Conservation (phyloP, 2,113 vertebrate species). For the Cranoglanis bouderius region DNA sequence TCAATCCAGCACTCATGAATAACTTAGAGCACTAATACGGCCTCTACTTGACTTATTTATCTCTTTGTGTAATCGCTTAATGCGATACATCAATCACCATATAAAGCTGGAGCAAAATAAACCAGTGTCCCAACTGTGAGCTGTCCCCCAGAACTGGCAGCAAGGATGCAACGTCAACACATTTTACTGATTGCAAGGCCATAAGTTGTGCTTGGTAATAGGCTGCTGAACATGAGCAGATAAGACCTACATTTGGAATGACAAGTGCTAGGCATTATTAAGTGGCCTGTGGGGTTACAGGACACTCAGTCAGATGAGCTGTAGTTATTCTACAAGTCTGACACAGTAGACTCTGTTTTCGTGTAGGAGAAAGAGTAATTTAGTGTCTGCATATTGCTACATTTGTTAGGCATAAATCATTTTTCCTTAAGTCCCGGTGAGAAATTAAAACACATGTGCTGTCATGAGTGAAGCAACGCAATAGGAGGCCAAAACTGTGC, state of each 20-base stretch:
- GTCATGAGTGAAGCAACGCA: not conserved
- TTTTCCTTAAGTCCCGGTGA: not conserved
- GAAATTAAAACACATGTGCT: not conserved
- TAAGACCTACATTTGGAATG: not conserved
- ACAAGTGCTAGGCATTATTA: not conserved
- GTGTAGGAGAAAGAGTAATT: not conserved
- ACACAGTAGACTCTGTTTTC: not conserved
- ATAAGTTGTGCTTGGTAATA: not conserved
- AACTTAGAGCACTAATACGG: conserved; percentile 54
- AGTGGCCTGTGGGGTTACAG: not conserved
- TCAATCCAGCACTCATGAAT: not conserved
- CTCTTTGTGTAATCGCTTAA: conserved; percentile 44
- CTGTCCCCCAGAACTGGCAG: conserved; percentile 28
- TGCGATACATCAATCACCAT: conserved; percentile 58
- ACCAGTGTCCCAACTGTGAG: not conserved
- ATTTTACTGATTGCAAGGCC: conserved; percentile 27
- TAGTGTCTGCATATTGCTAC: not conserved
- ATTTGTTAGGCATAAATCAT: not conserved
- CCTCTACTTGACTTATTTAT: conserved; percentile 45
- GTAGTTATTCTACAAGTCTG: not conserved
- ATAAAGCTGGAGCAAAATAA: conserved; percentile 43
- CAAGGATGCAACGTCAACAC: conserved; percentile 14
- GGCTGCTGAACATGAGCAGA: not conserved
- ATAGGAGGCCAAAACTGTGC: not conserved
- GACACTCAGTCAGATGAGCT: not conserved